These are phyloP conservation scores for Drosophila birchii DNA, from an alignment of 2,888 invertebrate species.

Conservation along the genomic window DNA sequence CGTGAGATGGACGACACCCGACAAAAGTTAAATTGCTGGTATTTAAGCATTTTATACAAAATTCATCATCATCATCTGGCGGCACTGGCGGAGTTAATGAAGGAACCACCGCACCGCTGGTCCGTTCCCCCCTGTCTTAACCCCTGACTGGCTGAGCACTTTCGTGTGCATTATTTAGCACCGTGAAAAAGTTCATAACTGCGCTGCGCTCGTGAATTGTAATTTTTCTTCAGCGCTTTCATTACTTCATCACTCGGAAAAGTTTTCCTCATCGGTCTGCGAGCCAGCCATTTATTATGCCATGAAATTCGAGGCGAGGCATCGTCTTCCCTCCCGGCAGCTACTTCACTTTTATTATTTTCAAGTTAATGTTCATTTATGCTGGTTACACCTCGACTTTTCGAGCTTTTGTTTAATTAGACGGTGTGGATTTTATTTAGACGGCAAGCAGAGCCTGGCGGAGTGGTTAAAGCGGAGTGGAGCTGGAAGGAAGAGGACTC, in stretches of 20 bases:
- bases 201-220: slow-evolving; percentile 74
- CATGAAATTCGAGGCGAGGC: slow-evolving; percentile 65
- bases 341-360: slow-evolving; percentile 72
- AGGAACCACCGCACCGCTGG: slow-evolving; percentile 46
- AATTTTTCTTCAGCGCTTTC: slow-evolving; percentile 74
- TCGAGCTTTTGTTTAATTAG: slow-evolving; percentile 75
- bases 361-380: slow-evolving; percentile 82
- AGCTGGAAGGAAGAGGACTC: slow-evolving; percentile 6
- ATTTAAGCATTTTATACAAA: slow-evolving; percentile 83
- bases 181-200: slow-evolving; percentile 80
- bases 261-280: slow-evolving; percentile 58
- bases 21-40: slow-evolving; percentile 83
- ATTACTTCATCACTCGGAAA: slow-evolving; percentile 71
- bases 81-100: slow-evolving; percentile 66
- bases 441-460: slow-evolving; percentile 30
- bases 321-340: slow-evolving; percentile 43
- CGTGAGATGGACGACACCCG: slow-evolving; percentile 40
- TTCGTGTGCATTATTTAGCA: slow-evolving; percentile 73
- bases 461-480: slow-evolving; percentile 10
- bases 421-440: slow-evolving; percentile 74
- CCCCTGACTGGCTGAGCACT: slow-evolving; percentile 52
- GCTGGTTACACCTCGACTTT: slow-evolving; percentile 79
- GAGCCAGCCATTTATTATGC: slow-evolving; percentile 76
- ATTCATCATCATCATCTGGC: slow-evolving; percentile 73
- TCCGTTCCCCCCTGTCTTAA: slow-evolving; percentile 2